Percentiles rank a stretch among this genome's conserved stretches.
Evolutionary conservation across 2,797 vertebrate species (phyloP).

Genomic region (Taenioides sp.): DNA sequence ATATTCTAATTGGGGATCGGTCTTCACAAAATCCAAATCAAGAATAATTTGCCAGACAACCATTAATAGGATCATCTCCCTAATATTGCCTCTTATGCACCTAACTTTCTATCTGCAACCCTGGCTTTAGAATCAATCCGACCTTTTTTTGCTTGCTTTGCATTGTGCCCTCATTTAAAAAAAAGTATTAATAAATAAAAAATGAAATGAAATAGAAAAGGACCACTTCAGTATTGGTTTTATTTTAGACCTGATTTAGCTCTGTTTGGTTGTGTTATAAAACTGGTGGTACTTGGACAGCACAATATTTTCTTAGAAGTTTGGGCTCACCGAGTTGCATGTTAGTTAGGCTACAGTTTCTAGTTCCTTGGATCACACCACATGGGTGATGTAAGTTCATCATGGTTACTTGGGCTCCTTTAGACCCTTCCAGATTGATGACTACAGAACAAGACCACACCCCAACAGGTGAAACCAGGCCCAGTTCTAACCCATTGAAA

Average conservation of each 20-base stretch:
- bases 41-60: neutral
- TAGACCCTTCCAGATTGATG: too few relatives aligned
- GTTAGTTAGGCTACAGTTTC: neutral
- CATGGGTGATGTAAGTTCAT: too few relatives aligned
- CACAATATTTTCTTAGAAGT: neutral
- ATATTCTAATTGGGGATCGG: neutral
- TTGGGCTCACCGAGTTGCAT: neutral
- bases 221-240: neutral
- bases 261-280: neutral
- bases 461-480: neutral
- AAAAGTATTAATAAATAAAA: too few relatives aligned
- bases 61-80: neutral
- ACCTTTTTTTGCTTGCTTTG: neutral
- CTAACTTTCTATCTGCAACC: neutral
- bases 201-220: too few relatives aligned
- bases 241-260: neutral
- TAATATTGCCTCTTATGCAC: neutral
- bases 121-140: neutral
- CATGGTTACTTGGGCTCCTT: too few relatives aligned
- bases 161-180: neutral
- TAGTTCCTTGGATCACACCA: too few relatives aligned
- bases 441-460: neutral
- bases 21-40: neutral
- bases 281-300: neutral
- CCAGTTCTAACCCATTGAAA: neutral